Percentiles rank a stretch among this genome's conserved stretches.
phyloP scores from a whole-genome alignment of 1,140 invertebrate species.

The Cheumatopsyche charites region DNA sequence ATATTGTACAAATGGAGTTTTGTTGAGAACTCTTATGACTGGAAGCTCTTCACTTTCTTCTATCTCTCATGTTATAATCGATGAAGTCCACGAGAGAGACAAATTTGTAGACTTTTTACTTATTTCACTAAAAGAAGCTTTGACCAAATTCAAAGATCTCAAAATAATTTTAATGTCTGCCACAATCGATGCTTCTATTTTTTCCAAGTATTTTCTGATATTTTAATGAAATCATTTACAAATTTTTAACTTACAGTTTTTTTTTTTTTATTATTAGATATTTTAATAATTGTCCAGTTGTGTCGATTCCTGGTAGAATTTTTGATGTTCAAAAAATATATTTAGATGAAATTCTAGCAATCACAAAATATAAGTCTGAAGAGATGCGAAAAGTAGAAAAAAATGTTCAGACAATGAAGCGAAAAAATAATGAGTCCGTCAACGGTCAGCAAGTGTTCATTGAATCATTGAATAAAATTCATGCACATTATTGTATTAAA shows the following conservation, averaged over 20 bases:
- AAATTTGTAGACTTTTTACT: conserved; percentile 92
- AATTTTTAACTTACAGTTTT: neutral
- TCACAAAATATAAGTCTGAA: conserved; percentile 72
- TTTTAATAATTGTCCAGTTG: conserved; percentile 79
- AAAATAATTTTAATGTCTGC: conserved; percentile 95
- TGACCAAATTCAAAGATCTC: conserved; percentile 74
- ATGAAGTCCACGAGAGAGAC: conserved; percentile 96
- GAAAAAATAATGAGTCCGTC: neutral
- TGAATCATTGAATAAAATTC: neutral
- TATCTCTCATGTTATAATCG: conserved; percentile 87
- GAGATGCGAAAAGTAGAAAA: conserved; percentile 65
- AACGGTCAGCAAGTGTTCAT: neutral
- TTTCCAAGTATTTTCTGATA: conserved; percentile 65
- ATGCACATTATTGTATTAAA: neutral
- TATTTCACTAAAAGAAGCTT: conserved; percentile 79
- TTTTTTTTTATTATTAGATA: conserved; percentile 53
- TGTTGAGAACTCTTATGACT: conserved; percentile 84
- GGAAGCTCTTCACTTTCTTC: conserved; percentile 68
- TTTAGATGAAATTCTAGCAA: conserved; percentile 81
- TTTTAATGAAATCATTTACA: neutral
- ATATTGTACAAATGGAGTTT: conserved; percentile 91
- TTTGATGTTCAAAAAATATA: conserved; percentile 80
- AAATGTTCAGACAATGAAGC: conserved; percentile 38
- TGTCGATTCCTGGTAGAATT: conserved; percentile 81
- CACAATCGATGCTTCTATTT: conserved; percentile 80